A percentile compares a stretch with the other conserved stretches of the same genome.
Conservation (phyloP, 2,888 invertebrate genomes). For the Hartigia nigra region DNA sequence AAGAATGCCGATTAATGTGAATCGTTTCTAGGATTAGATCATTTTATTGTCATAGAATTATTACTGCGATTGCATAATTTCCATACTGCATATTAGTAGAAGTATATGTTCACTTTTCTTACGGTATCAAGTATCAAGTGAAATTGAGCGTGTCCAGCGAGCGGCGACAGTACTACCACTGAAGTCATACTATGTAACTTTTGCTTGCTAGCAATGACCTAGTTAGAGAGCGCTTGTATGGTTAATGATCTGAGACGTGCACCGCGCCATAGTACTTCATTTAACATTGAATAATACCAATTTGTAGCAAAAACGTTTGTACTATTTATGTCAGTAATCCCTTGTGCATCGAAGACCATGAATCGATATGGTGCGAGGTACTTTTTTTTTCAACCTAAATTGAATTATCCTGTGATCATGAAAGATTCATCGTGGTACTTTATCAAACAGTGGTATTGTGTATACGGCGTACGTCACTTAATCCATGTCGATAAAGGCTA, state of each 20-base stretch:
- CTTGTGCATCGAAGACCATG: neutral
- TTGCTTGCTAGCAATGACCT: conserved; percentile 59
- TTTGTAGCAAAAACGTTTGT: conserved; percentile 11
- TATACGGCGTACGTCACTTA: neutral
- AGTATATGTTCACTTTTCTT: neutral
- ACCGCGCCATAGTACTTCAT: conserved; percentile 13
- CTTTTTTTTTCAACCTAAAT: neutral
- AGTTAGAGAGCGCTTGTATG: conserved; percentile 49
- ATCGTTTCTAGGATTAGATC: neutral
- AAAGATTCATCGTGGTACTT: neutral
- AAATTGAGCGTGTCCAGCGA: conserved; percentile 33
- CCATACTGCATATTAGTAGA: neutral
- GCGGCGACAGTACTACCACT: conserved; percentile 16
- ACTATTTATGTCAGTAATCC: conserved; percentile 11
- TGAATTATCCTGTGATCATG: neutral
- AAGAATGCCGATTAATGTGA: neutral
- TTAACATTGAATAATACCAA: conserved; percentile 18
- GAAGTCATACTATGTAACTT: conserved; percentile 45
- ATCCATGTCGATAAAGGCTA: neutral
- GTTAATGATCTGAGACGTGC: conserved; percentile 42
- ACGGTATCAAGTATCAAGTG: conserved; percentile 26
- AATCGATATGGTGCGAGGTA: neutral
- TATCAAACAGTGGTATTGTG: neutral
- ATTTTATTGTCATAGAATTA: neutral
- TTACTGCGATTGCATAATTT: neutral